Evolutionary conservation across 1,140 invertebrate genomes (phyloP), one percentile per base, ranked within the genome.

Genomic region (Anastrepha obliqua): DNA sequence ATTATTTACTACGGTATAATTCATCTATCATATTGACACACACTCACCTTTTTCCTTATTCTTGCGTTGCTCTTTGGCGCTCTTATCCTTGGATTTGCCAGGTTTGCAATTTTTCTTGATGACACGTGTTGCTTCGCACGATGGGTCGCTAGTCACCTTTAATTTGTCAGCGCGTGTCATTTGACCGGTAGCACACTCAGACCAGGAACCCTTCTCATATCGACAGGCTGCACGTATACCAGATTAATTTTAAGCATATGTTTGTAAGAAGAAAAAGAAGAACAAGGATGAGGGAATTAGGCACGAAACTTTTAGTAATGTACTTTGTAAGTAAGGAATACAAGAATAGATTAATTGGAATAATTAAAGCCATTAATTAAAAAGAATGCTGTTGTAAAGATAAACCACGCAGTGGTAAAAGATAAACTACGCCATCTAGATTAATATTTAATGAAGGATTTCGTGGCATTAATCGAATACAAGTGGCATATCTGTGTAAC

Each of bases 201-300:
- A 96, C 97, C 97, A 98, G 88, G 96, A 94, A 88, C 97, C 96
- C 91, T 98, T 97, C 87, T 95, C 94, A 93, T 98, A 98, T 91
- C 97, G 96, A 93, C 97, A 98, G 81, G 95, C 93, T 93, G 85
- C n/a, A 70, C 74, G 78, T 8, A 47, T 44, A 29, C 44, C 74
- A 29, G 58, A 88, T 62, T 87, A 74, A 47, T 62, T 29, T 2
- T 59, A 64, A 87, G 20, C n/a, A 42, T 44, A 47, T 58, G 87
- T 60, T n/a, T 1, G 29, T 29, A 87, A 64, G 47, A 20, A 67
- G 9, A 47, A 42, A 70, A 85, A 51, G n/a, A 42, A 29, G 60
- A 20, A 15, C 3, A 58, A 42, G 39, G 13, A 74, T 13, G 65
- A 65, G 39, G 47, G 9, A 29, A 55, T 81, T 13, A 29, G 74